Conservation (phyloP, 2,888 invertebrate genomes). For the Anodontia alba region DNA sequence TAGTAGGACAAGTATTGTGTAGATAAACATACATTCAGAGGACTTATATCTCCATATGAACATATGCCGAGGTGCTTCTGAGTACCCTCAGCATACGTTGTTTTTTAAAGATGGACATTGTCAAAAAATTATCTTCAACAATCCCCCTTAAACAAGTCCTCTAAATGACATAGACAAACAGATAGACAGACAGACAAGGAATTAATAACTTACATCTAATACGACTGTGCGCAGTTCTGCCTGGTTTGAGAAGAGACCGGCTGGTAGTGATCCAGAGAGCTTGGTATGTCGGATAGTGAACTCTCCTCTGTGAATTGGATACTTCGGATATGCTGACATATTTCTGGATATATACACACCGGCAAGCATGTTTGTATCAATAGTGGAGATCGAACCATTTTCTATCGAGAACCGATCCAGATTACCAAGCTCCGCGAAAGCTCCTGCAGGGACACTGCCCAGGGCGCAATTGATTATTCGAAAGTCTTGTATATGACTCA, state of each 20-base stretch:
- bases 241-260: constrained; percentile 27
- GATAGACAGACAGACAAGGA: no score
- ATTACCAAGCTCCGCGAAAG: constrained; percentile 34
- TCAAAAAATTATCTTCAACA: no score
- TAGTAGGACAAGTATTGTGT: no score
- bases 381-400: constrained; percentile 43
- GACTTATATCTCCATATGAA: no score
- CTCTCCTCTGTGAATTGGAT: constrained; percentile 45
- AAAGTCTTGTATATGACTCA: constrained; percentile 48
- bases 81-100: no score
- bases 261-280: constrained; percentile 22
- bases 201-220: constrained; percentile 43
- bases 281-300: constrained; percentile 44
- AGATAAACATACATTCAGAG: no score
- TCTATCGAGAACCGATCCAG: constrained; percentile 44
- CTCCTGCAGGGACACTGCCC: constrained; percentile 37
- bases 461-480: constrained; percentile 49
- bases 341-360: constrained; percentile 41
- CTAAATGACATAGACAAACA: no score
- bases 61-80: no score
- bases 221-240: constrained; percentile 34
- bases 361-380: constrained; percentile 25
- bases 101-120: no score
- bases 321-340: constrained; percentile 37
- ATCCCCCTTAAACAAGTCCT: no score